Conservation (phyloP, 2,797 vertebrate species). For the Anolis apletophallus region DNA sequence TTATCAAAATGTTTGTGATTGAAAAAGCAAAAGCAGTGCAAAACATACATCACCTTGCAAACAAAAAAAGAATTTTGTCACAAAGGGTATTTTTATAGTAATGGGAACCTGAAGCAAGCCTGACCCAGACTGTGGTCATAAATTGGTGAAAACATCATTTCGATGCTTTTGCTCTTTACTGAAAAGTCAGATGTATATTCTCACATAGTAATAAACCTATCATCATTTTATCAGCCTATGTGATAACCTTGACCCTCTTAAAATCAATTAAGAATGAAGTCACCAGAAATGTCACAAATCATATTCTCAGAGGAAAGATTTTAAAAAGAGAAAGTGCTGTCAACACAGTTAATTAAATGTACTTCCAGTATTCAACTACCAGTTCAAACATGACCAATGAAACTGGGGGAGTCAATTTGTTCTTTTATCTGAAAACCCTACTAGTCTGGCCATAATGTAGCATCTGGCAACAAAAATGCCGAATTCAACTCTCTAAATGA, state of each 20-base stretch:
- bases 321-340: slow-evolving; percentile 6
- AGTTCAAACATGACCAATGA: slow-evolving; percentile 23
- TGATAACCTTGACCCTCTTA: slow-evolving; percentile 52
- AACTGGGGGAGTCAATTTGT: background rate
- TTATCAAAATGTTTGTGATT: background rate
- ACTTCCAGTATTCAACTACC: slow-evolving; percentile 1
- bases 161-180: background rate
- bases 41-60: background rate
- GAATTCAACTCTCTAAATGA: background rate
- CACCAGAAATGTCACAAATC: slow-evolving; percentile 56
- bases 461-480: background rate
- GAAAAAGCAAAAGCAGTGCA: background rate
- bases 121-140: background rate
- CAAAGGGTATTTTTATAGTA: background rate
- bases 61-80: background rate
- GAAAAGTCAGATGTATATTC: slow-evolving; percentile 15
- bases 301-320: background rate
- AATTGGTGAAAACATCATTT: slow-evolving; percentile 36
- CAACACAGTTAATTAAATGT: background rate
- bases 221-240: slow-evolving; percentile 29
- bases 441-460: background rate
- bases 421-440: background rate
- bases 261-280: slow-evolving; percentile 42
- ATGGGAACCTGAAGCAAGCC: background rate
- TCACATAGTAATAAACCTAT: slow-evolving; percentile 36